A percentile compares a stretch with the other conserved stretches of the same genome.
Evolutionary conservation across 2,888 invertebrate genomes (phyloP).

Genomic region (Anagyrus pseudococci): DNA sequence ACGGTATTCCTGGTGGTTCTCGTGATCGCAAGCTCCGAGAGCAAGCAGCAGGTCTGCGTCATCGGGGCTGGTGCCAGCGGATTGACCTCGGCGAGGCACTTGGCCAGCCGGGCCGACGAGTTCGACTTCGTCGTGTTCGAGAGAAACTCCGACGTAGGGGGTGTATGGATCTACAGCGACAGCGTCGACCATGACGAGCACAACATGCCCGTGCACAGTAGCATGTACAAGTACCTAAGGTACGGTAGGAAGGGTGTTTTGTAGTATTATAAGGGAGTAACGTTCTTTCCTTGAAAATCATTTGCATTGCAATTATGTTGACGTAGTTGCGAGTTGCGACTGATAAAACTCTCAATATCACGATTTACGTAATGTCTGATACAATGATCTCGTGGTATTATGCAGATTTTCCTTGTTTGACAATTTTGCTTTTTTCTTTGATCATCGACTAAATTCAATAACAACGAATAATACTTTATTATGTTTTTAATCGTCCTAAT

Average conservation of each 20-base stretch:
- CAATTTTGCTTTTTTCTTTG: too few relatives aligned
- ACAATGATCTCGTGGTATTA: too few relatives aligned
- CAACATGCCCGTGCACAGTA: conserved; percentile 75
- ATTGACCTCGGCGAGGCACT: conserved; percentile 69
- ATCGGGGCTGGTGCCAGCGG: conserved; percentile 82
- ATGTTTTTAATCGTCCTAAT: too few relatives aligned
- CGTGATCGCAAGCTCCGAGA: too few relatives aligned
- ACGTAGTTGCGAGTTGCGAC: too few relatives aligned
- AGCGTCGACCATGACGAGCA: conserved; percentile 69
- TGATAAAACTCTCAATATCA: too few relatives aligned
- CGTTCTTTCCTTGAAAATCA: not conserved
- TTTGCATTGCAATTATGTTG: too few relatives aligned
- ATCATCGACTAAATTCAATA: too few relatives aligned
- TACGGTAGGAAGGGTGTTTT: conserved; percentile 54
- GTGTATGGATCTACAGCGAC: conserved; percentile 82
- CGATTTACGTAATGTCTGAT: too few relatives aligned
- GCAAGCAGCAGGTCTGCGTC: conserved; percentile 69
- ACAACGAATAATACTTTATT: not conserved
- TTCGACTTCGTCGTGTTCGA: conserved; percentile 73
- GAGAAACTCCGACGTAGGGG: conserved; percentile 72
- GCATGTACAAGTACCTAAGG: conserved; percentile 81
- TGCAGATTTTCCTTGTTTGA: too few relatives aligned
- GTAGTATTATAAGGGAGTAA: not conserved
- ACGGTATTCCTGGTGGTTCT: too few relatives aligned
- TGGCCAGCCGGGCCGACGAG: conserved; percentile 63